Base-by-base conservation (phyloP, 2,797 vertebrate genomes). In the Mastacembelus armatus region DNA sequence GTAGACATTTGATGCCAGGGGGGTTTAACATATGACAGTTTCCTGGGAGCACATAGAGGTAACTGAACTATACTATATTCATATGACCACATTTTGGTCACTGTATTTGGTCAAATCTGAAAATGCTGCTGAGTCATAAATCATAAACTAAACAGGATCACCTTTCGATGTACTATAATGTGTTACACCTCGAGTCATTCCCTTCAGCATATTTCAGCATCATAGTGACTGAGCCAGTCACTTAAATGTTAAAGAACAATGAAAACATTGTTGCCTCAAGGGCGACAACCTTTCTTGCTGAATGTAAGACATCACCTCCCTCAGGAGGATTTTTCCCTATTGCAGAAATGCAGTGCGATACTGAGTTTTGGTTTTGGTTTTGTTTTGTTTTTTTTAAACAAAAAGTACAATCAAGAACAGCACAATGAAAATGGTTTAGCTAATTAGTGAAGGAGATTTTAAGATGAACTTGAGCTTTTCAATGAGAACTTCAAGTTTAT, bases 201-300 rank as follows among this genome's bases (percentile, higher is more conserved):
- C 7, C 2, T 33, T 57, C 18, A 44, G 11, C 7, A 14, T 18
- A 15, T 30, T 36, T 63, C 30, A 38, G 58, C 47, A 59, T 60
- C 6, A 49, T 55, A 52, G 71, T 64, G 32, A 70, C 68, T 26
- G 50, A 62, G 29, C 24, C 40, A 35, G 15, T 55, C 27, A 33
- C 4, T 22, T 10, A 26, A 16, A 48, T 21, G 22, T 70, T 38
- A 22, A 24, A 39, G 49, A 58, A 57, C 52, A 39, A 32, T 32
- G 5, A 42, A 73, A 58, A 4, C n/a, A 29, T 62, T 57, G 33
- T 61, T 19, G 10, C 27, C 10, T 63, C n/a, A 57, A 62, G 69
- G 63, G 36, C 36, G 49, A 26, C 16, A 30, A 22, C 77, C 15
- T 44, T 51, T 51, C 52, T 54, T 10, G 7, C 33, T 60, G 45